Evolutionary conservation across 1,140 invertebrate species (phyloP), one percentile per base, ranked within the genome.

Genomic region (Drosophila dunni): DNA sequence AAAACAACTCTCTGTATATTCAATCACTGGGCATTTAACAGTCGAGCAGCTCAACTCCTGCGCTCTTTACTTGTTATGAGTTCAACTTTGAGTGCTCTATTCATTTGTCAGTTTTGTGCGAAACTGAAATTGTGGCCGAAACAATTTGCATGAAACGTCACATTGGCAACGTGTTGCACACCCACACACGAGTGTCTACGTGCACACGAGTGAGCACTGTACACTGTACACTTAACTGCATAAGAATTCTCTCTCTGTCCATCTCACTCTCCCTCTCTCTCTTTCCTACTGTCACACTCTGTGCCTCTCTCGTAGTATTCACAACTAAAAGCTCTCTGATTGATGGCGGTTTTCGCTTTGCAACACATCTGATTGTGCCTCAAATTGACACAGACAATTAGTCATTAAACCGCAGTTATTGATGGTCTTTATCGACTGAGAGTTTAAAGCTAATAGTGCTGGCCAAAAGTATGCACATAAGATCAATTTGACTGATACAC

Each of bases 41-140:
- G 24, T 29, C 24, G 24, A 29, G 24, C 24, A 29, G 5, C 24
- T 29, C 24, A 29, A 29, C 24, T 29, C 3, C 5, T 2, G 6
- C 24, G 24, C 24, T 29, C n/a, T 6, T 29, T 29, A 29, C 24
- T 29, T 29, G 24, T 29, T 29, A 29, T 29, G 24, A 29, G 24
- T 29, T 29, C 24, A 29, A 8, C 36, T 44, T 36, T 20, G 60
- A 46, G 45, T 46, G 4, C 17, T 36, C 48, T 53, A 73, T 69
- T 83, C 84, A 89, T 81, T 89, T 89, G 84, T 74, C 81, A 84
- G 84, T 89, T 89, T 84, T 84, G 85, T 89, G 84, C 62, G 84
- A 89, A 89, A 67, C 58, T 71, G 80, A 78, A 78, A 46, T 50
- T 75, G 65, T 63, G 38, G n/a, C 70, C 45, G 17, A 68, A 79